A percentile compares a stretch with the other conserved stretches of the same genome.
These are phyloP conservation scores for Clepsis dumicolana DNA, from an alignment of 2,888 invertebrate genomes.

Conservation along the genomic window DNA sequence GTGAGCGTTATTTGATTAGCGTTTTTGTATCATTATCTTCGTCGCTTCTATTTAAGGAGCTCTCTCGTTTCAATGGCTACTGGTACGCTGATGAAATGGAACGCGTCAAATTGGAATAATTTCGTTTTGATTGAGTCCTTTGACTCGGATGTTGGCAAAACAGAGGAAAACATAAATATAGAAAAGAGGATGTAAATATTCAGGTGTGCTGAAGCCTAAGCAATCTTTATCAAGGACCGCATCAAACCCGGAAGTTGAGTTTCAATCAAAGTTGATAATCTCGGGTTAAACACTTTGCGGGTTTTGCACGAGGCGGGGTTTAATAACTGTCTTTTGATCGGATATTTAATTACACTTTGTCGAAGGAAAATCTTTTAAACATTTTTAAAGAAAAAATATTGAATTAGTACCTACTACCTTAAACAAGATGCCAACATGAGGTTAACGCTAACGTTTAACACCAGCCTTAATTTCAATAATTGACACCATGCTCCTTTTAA, in stretches of 20 bases:
- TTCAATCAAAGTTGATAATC: slow-evolving; percentile 41
- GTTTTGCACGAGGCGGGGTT: slow-evolving; percentile 20
- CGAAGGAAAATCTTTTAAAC: slow-evolving; percentile 6
- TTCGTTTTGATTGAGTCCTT: neutral
- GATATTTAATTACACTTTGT: slow-evolving; percentile 35
- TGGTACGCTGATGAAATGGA: neutral
- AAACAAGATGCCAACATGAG: no score
- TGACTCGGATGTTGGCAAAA: neutral
- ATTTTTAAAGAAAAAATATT: neutral
- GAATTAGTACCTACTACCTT: no score
- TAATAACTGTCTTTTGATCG: slow-evolving; percentile 36
- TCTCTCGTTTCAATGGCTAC: slow-evolving; percentile 10
- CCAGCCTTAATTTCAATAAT: no score
- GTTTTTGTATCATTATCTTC: slow-evolving; percentile 32
- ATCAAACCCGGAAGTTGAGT: slow-evolving; percentile 18
- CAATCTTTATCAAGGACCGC: neutral
- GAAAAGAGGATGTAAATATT: neutral
- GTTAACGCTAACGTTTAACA: no score
- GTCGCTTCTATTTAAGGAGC: slow-evolving; percentile 6
- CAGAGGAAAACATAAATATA: neutral
- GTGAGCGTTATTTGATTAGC: slow-evolving; percentile 36
- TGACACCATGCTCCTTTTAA: no score
- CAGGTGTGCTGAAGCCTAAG: neutral
- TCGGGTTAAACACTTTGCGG: slow-evolving; percentile 41
- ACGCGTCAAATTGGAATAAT: slow-evolving; percentile 8